A percentile compares a stretch with the other conserved stretches of the same genome.
Conservation (phyloP, 1,140 invertebrate genomes). For the Pseudobourletiella spinata region DNA sequence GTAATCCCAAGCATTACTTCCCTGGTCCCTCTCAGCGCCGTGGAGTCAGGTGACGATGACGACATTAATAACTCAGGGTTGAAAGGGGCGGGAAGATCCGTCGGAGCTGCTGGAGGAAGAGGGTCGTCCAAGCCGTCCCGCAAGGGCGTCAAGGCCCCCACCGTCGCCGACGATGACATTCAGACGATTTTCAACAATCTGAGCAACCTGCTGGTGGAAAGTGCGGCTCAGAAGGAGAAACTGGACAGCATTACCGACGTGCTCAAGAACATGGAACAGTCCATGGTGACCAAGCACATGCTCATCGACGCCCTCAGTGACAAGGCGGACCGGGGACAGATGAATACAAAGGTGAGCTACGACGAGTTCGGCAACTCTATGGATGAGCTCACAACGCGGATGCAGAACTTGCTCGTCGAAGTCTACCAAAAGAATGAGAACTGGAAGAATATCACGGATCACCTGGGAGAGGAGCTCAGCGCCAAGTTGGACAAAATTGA, state of each 20-base stretch:
- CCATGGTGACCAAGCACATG: conserved; percentile 56
- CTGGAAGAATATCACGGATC: conserved; percentile 53
- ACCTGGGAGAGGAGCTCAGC: conserved; percentile 56
- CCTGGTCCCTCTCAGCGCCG: neutral
- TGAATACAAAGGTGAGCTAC: conserved; percentile 59
- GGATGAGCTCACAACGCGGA: conserved; percentile 50
- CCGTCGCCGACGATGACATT: neutral
- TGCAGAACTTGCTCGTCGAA: conserved; percentile 54
- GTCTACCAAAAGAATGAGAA: conserved; percentile 51
- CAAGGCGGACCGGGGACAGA: conserved; percentile 55
- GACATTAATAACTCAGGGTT: neutral
- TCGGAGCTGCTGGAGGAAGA: neutral
- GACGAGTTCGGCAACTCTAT: conserved; percentile 58
- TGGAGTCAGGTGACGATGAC: neutral
- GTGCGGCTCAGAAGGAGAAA: conserved; percentile 3
- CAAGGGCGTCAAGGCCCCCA: too few relatives aligned
- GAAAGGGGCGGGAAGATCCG: too few relatives aligned
- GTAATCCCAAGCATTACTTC: neutral
- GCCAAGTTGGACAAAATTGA: conserved; percentile 58
- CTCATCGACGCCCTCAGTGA: conserved; percentile 57
- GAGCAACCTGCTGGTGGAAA: conserved; percentile 7
- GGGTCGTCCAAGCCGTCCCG: neutral
- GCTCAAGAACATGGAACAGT: conserved; percentile 11
- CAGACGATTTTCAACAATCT: neutral
- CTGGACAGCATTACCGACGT: conserved; percentile 2